Evolutionary conservation across 2,888 invertebrate species (phyloP).

Genomic region (Melanophora roralis): DNA sequence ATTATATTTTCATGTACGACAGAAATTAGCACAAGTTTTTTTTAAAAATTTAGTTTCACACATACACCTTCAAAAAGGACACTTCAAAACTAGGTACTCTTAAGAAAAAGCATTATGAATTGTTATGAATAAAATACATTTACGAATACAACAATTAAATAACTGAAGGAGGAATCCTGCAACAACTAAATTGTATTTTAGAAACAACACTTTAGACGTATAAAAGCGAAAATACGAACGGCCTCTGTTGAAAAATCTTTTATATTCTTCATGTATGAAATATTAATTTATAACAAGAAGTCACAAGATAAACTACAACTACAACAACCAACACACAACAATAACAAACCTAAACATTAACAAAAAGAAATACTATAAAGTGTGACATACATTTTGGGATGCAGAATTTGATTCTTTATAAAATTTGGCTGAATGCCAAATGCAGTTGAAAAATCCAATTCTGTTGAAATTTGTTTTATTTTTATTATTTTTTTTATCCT

Average conservation of each 20-base stretch:
- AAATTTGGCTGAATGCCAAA: conserved; percentile 53
- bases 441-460: conserved; percentile 41
- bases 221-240: conserved; percentile 24
- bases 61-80: not conserved
- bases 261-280: conserved; percentile 17
- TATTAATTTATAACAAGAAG: conserved; percentile 17
- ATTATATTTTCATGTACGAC: conserved; percentile 24
- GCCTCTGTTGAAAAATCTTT: not conserved
- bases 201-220: conserved; percentile 14
- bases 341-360: not conserved
- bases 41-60: not conserved
- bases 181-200: no score
- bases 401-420: not conserved
- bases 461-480: conserved; percentile 12
- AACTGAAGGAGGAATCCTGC: not conserved
- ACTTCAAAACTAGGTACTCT: not conserved
- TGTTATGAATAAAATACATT: not conserved
- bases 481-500: not conserved
- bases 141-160: not conserved
- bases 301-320: no score
- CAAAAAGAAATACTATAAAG: not conserved
- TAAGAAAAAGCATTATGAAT: not conserved
- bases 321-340: not conserved
- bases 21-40: not conserved
- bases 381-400: not conserved